Evolutionary conservation across 2,888 invertebrate genomes (phyloP), one percentile per base, ranked within the genome.

Genomic region (Microctonus brassicae): DNA sequence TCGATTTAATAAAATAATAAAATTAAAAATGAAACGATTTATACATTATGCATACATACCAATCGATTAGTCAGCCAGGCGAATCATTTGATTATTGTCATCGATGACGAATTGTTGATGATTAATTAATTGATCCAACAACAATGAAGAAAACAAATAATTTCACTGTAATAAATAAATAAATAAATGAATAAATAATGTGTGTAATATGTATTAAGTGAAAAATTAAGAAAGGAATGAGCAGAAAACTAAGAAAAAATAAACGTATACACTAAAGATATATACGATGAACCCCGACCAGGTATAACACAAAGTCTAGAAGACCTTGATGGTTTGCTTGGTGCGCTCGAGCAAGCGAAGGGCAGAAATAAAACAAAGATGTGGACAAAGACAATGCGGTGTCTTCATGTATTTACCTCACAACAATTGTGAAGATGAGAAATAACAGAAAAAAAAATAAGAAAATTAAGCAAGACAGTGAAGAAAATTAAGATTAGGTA

Each of bases 231-330:
- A n/a, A 17, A 29, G 11, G 58, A 34, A 7, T 11, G 42, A 10
- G 11, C 3, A n/a, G n/a, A n/a, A n/a, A n/a, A n/a, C n/a, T n/a
- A n/a, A n/a, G n/a, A n/a, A n/a, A n/a, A n/a, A n/a, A n/a, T n/a
- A n/a, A n/a, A n/a, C 24, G 6, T 26, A 52, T 17, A 26, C 7
- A 22, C 36, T 55, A 39, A 63, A 39, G 36, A 39, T 34, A 60
- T 22, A 34, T 20, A 66, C 55, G 42, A 66, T 34, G 26, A 66
- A 66, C 66, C 57, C 55, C 66, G 66, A 66, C 66, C 66, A 66
- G 42, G 24, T 66, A 57, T 33, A 58, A 58, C 66, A 57, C 39
- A 20, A 17, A 47, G 20, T 57, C 24, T 33, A 57, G 57, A 22
- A 57, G 55, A 26, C 57, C 66, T 66, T 66, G 66, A 20, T 47